phyloP scores from a whole-genome alignment of 2,888 invertebrate genomes.

The Brenthis daphne region DNA sequence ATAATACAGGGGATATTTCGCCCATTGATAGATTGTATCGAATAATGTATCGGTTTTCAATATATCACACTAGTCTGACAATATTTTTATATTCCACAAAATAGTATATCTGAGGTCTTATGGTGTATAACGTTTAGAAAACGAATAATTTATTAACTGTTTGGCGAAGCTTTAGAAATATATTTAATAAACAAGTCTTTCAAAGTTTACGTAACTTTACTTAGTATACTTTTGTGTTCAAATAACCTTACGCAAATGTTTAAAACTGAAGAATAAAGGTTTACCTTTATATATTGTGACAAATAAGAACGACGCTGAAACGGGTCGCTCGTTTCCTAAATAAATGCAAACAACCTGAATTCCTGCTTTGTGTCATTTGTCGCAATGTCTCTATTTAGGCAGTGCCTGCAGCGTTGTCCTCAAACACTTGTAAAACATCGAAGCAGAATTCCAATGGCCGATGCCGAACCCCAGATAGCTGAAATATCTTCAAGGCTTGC shows the following conservation, averaged over 20 bases:
- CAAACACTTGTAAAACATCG: slow-evolving; percentile 51
- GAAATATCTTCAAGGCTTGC: slow-evolving; percentile 54
- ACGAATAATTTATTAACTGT: too few species aligned
- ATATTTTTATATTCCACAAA: slow-evolving; percentile 9
- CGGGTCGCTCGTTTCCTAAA: slow-evolving; percentile 16
- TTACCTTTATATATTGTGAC: background rate
- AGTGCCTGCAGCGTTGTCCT: slow-evolving; percentile 49
- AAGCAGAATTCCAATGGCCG: slow-evolving; percentile 53
- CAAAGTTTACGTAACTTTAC: too few species aligned
- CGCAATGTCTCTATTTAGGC: slow-evolving; percentile 42
- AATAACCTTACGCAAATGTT: background rate
- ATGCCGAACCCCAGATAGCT: slow-evolving; percentile 58
- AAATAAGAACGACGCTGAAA: background rate
- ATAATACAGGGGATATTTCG: slow-evolving; percentile 21
- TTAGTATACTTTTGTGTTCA: background rate
- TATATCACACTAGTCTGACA: slow-evolving; percentile 26
- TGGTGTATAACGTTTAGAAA: too few species aligned
- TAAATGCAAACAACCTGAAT: slow-evolving; percentile 17
- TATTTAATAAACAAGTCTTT: too few species aligned
- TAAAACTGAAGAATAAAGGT: background rate
- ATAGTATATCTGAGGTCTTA: too few species aligned
- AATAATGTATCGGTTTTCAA: slow-evolving; percentile 34
- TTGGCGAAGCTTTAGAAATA: too few species aligned
- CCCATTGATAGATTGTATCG: slow-evolving; percentile 27
- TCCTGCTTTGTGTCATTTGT: slow-evolving; percentile 21